Base-by-base conservation (phyloP, 2,888 invertebrate species). In the Xestia c-nigrum region DNA sequence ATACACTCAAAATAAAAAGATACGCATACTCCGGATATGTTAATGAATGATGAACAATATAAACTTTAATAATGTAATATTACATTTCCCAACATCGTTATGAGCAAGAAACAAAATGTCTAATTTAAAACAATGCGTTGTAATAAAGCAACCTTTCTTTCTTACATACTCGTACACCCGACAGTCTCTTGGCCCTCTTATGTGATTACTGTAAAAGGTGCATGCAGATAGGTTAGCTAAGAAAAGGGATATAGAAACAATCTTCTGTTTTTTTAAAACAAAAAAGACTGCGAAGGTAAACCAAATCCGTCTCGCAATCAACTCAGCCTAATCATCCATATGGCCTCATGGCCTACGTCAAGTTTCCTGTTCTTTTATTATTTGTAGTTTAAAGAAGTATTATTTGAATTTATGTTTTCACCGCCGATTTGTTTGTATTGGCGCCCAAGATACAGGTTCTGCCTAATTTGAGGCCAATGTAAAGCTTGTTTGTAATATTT, bases 31-130 rank as follows among this genome's bases (percentile, higher is more conserved):
- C 47, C 14, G 2, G 1, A 21, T 47, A 59, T 50, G 21, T 78
- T 21, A 43, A 72, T 79, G 12, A 72, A 67, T 55, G 14, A 10
- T 14, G n/a, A 40, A 64, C 21, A 61, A 19, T n/a, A 66, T n/a
- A 57, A 21, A 66, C 19, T 38, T n/a, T 47, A 9, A 50, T 61
- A 52, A 19, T 16, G 16, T 66, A 52, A n/a, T 63, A 63, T 16
- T 46, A 68, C 21, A 67, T 55, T 68, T 52, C 16, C 38, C 46
- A 46, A 46, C 77, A 24, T 9, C 16, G 16, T 50, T 19, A 46
- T 72, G 10, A 3, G 1, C 3, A 69, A 21, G 24, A 47, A 55
- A 55, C 24, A 77, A 76, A 77, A 16, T 31, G n/a, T 21, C 14
- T n/a, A 55, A 24, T 63, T 75, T 61, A 21, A 55, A 31, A 67